phyloP scores from a whole-genome alignment of 2,797 vertebrate species.

The Dicrostonyx torquatus region DNA sequence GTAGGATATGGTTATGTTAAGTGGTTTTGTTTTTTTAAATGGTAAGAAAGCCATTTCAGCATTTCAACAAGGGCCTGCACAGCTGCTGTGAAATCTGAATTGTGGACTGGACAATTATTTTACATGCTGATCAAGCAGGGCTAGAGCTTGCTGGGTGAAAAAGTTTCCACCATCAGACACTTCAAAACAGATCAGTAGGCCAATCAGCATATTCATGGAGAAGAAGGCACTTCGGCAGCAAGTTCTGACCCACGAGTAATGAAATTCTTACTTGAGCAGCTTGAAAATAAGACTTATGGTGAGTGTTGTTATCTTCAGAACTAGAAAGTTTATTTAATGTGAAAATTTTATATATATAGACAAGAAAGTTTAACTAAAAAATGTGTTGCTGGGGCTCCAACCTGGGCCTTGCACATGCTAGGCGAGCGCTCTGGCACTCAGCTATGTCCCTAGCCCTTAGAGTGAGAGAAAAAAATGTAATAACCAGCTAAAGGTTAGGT shows the following conservation, averaged over 20 bases:
- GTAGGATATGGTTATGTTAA: constrained; percentile 54
- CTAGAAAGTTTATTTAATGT: constrained; percentile 64
- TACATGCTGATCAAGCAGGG: constrained; percentile 76
- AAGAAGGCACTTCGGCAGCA: constrained; percentile 55
- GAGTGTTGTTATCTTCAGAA: constrained; percentile 36
- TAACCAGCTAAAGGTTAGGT: constrained; percentile 80
- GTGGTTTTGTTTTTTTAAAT: constrained; percentile 22
- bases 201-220: constrained; percentile 33
- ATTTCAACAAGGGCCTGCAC: constrained; percentile 57
- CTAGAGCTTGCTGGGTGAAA: constrained; percentile 66
- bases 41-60: constrained; percentile 61
- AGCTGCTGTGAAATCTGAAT: constrained; percentile 39
- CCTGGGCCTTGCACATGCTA: background rate
- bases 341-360: constrained; percentile 60
- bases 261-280: constrained; percentile 75
- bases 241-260: constrained; percentile 66
- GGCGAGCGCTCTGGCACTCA: background rate
- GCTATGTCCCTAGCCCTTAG: background rate
- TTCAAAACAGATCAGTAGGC: constrained; percentile 20
- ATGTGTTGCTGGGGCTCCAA: background rate
- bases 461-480: constrained; percentile 71
- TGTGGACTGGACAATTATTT: constrained; percentile 67
- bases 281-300: constrained; percentile 75
- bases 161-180: constrained; percentile 33
- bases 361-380: constrained; percentile 36